A percentile compares a stretch with the other conserved stretches of the same genome.
phyloP scores from a whole-genome alignment of 2,888 invertebrate genomes.

The Myopa tessellatipennis region DNA sequence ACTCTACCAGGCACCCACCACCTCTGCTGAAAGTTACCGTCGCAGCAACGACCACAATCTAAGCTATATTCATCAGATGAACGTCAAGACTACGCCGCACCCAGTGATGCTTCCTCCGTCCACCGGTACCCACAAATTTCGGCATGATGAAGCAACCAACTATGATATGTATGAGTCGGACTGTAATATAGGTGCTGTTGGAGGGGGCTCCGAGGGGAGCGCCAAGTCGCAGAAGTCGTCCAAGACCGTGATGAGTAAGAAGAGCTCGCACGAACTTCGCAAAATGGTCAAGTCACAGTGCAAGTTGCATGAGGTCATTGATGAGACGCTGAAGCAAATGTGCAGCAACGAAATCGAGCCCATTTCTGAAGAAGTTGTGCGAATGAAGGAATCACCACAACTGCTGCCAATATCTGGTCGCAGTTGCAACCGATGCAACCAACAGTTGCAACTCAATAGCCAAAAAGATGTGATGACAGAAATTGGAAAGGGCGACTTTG shows the following conservation, averaged over 20 bases:
- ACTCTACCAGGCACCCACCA: constrained; percentile 28
- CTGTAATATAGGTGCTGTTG: constrained; percentile 41
- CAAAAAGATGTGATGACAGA: constrained; percentile 48
- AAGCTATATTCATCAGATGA: constrained; percentile 27
- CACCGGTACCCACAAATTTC: constrained; percentile 10
- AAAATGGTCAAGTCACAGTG: constrained; percentile 53
- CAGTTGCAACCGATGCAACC: constrained; percentile 44
- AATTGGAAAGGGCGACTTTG: constrained; percentile 45
- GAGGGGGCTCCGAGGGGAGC: constrained; percentile 43
- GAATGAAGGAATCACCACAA: constrained; percentile 21
- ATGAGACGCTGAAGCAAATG: constrained; percentile 47
- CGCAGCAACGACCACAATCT: constrained; percentile 3
- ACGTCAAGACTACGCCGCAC: constrained; percentile 21
- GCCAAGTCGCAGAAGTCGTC: constrained; percentile 45
- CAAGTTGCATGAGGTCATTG: constrained; percentile 49
- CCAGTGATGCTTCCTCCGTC: constrained; percentile 4
- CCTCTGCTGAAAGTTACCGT: constrained; percentile 35
- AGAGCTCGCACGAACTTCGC: constrained; percentile 52
- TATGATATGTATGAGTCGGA: constrained; percentile 43
- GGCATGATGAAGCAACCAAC: constrained; percentile 22
- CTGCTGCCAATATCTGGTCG: not conserved
- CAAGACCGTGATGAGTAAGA: constrained; percentile 51
- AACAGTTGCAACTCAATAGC: constrained; percentile 35
- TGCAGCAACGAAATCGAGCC: constrained; percentile 39
- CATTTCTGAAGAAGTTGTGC: constrained; percentile 1